phyloP scores from a whole-genome alignment of 2,797 vertebrate species.

The Esox lucius region DNA sequence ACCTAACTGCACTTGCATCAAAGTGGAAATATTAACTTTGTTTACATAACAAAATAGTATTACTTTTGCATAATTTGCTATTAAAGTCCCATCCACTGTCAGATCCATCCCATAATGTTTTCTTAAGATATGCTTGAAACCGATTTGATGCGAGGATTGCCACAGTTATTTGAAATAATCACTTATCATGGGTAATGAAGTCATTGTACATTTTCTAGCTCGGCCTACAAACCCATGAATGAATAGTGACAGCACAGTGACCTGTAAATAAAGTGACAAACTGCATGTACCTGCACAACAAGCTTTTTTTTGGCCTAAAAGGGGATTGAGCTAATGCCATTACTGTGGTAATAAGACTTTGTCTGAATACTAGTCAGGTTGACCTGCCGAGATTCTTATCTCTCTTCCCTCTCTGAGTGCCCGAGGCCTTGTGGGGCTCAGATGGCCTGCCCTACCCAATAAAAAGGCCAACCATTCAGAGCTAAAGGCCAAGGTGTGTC shows the following conservation, averaged over 20 bases:
- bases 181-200: neutral
- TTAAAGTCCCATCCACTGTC: no score
- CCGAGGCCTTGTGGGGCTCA: conserved; percentile 24
- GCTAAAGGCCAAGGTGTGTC: conserved; percentile 17
- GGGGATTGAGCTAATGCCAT: neutral
- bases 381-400: neutral
- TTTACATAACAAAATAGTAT: no score
- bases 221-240: neutral
- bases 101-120: no score
- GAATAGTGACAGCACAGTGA: neutral
- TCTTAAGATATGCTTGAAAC: no score
- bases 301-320: neutral
- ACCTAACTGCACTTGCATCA: no score
- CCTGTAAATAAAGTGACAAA: neutral
- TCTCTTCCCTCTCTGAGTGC: neutral
- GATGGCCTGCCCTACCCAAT: conserved; percentile 24
- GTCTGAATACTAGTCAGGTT: neutral
- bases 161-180: no score
- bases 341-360: neutral
- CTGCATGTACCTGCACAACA: neutral
- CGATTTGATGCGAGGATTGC: no score
- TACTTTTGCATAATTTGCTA: no score
- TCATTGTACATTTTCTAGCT: neutral
- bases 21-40: no score
- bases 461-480: conserved; percentile 36